Base-by-base conservation (phyloP, 1,140 invertebrate genomes). In the Theocolax elegans region DNA sequence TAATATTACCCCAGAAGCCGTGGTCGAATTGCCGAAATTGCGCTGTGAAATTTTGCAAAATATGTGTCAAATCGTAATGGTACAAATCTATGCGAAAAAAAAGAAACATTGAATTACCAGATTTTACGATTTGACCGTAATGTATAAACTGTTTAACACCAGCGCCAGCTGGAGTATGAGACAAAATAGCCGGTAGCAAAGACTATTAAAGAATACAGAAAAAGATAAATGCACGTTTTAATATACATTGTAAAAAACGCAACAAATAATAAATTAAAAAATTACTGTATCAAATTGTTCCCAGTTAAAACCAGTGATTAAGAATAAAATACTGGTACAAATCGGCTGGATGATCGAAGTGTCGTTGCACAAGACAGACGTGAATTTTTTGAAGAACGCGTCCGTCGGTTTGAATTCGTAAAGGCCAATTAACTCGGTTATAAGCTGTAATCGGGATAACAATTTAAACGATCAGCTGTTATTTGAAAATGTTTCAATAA, bases 111-210 rank as follows among this genome's bases (percentile, higher is more conserved):
- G n/a, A n/a, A n/a, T 83, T 81, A 87, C 88, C 83, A 49, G 86
- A 88, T 27, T 84, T 84, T 54, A 92, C 88, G 10, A 90, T 86
- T 84, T 95, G 93, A 1, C 87, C 90, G 75, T 91, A 95, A 78
- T 95, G 93, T 7, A 92, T 84, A 10, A 97, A 77, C 75, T 95
- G 95, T 77, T 90, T 90, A 0, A 90, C 89, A 0, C 95, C 93
- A 1, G 94, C 89, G 7, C 95, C 95, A 1, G 94, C 93, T 3
- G 96, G 96, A 3, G 90, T 90, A 80, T 97, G 93, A 12, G 90
- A 89, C 2, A 93, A 80, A 76, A 95, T 92, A 0, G 93, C 88
- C 0, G 93, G 91, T 0, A 95, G 69, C 77, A 25, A 90, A 90
- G 90, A 91, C 75, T 15, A 85, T 83, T 66, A 58, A 74, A 66